Conservation (phyloP, 2,888 invertebrate genomes). For the Pyrochroa serraticornis region DNA sequence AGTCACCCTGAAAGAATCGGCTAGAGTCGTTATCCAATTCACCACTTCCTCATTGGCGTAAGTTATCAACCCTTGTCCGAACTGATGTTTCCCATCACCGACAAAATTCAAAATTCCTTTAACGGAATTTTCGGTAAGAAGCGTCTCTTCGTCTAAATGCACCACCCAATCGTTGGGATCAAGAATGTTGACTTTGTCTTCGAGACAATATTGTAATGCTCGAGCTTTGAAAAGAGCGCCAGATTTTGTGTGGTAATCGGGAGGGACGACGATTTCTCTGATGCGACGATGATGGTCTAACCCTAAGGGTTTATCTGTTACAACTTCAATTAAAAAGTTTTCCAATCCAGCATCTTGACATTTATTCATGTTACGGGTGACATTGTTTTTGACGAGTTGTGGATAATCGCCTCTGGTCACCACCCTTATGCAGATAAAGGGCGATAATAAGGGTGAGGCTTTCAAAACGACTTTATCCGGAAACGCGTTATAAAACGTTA, state of each 20-base stretch:
- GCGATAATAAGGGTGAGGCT: slow-evolving; percentile 89
- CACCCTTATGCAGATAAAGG: slow-evolving; percentile 92
- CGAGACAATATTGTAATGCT: slow-evolving; percentile 93
- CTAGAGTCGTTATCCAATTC: slow-evolving; percentile 95
- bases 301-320: slow-evolving; percentile 86
- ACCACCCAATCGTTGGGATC: slow-evolving; percentile 94
- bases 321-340: slow-evolving; percentile 95
- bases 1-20: slow-evolving; percentile 93
- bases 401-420: slow-evolving; percentile 95
- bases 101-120: slow-evolving; percentile 93
- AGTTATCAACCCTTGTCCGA: slow-evolving; percentile 94
- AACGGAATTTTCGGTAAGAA: slow-evolving; percentile 90
- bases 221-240: slow-evolving; percentile 94
- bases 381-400: slow-evolving; percentile 86
- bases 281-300: slow-evolving; percentile 80
- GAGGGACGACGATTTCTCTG: slow-evolving; percentile 87
- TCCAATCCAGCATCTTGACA: slow-evolving; percentile 90
- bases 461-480: slow-evolving; percentile 85
- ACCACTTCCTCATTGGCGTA: slow-evolving; percentile 96
- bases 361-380: slow-evolving; percentile 83
- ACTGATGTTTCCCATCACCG: slow-evolving; percentile 90
- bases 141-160: slow-evolving; percentile 96
- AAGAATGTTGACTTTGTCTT: slow-evolving; percentile 84
- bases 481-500: slow-evolving; percentile 91
- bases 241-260: slow-evolving; percentile 83